Base-by-base conservation (phyloP, 2,797 vertebrate species). In the Argentina silus region DNA sequence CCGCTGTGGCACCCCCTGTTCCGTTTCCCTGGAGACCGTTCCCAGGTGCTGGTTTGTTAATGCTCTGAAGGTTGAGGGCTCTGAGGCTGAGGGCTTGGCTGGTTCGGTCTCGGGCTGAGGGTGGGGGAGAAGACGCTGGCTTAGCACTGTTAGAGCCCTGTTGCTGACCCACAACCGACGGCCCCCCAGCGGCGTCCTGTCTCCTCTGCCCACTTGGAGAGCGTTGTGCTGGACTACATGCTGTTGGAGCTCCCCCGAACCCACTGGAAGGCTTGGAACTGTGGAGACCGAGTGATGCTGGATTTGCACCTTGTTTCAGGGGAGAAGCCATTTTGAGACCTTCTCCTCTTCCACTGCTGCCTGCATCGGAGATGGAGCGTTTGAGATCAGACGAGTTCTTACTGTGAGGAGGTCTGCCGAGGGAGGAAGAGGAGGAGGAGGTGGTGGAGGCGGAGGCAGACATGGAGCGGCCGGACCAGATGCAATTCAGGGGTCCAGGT, bases 21-120 rank as follows among this genome's bases (percentile, higher is more conserved):
- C 47, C 73, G 69, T 15, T 73, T 0, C 83, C 80, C 51, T 81
- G 87, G 2, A 78, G 70, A 50, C 82, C 68, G 43, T 83, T 65
- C 0, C 83, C 64, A 0, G 73, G 42, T 3, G 87, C 83, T 0
- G 64, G 36, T 80, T 94, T 95, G 74, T 90, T 91, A 81, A 95
- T 92, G 0, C 94, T 96, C 86, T 97, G 96, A 55, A 96, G 91
- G 91, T 97, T 96, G 42, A 97, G 93, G 0, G 94, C 94, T 70
- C 96, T 93, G 0, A 96, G 93, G 78, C 90, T 96, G 70, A 96
- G 90, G 55, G 95, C 95, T 90, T 96, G 95, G 59, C 84, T 94
- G 75, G 92, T 80, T 14, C 82, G 84, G 85, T 90, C 87, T n/a
- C 76, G 89, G 0, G 0, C 84, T 0, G 76, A 70, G 0, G 90